Evolutionary conservation across 2,113 vertebrate genomes (phyloP).

Genomic region (Parus major): DNA sequence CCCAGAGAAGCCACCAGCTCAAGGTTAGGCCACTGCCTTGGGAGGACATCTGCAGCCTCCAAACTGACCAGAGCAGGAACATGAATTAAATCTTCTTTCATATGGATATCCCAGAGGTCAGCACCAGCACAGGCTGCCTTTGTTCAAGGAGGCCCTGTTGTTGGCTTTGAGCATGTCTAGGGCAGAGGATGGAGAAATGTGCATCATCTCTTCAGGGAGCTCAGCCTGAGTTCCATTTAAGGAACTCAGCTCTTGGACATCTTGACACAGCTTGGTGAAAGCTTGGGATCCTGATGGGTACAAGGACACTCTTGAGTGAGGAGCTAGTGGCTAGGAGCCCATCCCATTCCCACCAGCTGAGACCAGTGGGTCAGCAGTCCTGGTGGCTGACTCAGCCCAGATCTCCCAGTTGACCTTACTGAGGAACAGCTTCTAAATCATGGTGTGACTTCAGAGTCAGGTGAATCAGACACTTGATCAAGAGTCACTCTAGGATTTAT

Average conservation of each 20-base stretch:
- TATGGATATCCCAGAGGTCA: neutral
- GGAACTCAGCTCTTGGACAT: neutral
- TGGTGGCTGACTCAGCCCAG: neutral
- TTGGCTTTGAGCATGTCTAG: fast-evolving
- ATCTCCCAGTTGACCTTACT: neutral
- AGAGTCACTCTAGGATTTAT: neutral
- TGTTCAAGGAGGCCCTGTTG: neutral
- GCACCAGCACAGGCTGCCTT: neutral
- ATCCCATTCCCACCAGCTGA: neutral
- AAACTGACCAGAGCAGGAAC: neutral
- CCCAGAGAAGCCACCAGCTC: neutral
- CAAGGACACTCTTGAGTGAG: neutral
- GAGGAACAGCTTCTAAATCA: neutral
- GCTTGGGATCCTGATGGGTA: neutral
- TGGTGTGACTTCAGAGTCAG: neutral
- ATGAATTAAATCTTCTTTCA: neutral
- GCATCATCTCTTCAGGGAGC: neutral
- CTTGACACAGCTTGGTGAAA: neutral
- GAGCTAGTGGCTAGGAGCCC: neutral
- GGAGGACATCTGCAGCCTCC: neutral
- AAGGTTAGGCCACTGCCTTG: neutral
- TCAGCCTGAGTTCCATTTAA: neutral
- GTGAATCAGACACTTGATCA: neutral
- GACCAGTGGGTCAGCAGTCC: neutral
- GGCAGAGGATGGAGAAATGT: neutral